Percentiles rank a stretch among this genome's conserved stretches.
These are phyloP conservation scores for Falco peregrinus DNA, from an alignment of 2,797 vertebrate species.

Conservation along the genomic window DNA sequence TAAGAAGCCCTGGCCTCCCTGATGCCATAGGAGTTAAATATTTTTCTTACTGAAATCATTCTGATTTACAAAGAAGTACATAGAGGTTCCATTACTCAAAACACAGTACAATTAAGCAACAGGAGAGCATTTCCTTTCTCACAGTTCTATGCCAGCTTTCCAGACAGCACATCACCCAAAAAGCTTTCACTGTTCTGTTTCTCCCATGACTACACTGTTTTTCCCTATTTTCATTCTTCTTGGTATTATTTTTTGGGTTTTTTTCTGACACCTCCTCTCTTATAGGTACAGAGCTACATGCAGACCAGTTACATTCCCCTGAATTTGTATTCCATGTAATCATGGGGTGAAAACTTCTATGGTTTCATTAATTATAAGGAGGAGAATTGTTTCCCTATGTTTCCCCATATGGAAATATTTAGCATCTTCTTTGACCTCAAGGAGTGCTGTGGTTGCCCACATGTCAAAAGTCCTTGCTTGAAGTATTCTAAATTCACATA, in stretches of 20 bases:
- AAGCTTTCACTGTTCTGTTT: background rate
- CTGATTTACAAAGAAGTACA: slow-evolving; percentile 63
- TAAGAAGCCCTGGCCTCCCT: background rate
- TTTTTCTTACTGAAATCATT: slow-evolving; percentile 53
- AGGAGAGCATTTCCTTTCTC: slow-evolving; percentile 61
- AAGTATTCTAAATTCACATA: background rate
- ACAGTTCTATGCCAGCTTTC: slow-evolving; percentile 53
- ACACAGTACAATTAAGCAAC: slow-evolving; percentile 58
- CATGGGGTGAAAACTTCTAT: background rate
- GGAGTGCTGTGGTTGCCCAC: background rate
- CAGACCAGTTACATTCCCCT: background rate
- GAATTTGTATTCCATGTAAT: background rate
- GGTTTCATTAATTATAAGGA: background rate
- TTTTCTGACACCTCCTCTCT: background rate
- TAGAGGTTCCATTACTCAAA: slow-evolving; percentile 56
- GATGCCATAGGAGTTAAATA: slow-evolving; percentile 54
- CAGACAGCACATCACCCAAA: slow-evolving; percentile 31
- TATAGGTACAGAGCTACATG: background rate
- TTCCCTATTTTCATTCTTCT: background rate
- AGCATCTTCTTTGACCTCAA: background rate
- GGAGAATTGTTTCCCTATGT: background rate
- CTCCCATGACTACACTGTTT: background rate
- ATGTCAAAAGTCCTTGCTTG: background rate
- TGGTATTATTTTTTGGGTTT: background rate
- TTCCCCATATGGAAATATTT: background rate